Evolutionary conservation across 2,797 vertebrate genomes (phyloP).

Genomic region (Tarsius wallacei): DNA sequence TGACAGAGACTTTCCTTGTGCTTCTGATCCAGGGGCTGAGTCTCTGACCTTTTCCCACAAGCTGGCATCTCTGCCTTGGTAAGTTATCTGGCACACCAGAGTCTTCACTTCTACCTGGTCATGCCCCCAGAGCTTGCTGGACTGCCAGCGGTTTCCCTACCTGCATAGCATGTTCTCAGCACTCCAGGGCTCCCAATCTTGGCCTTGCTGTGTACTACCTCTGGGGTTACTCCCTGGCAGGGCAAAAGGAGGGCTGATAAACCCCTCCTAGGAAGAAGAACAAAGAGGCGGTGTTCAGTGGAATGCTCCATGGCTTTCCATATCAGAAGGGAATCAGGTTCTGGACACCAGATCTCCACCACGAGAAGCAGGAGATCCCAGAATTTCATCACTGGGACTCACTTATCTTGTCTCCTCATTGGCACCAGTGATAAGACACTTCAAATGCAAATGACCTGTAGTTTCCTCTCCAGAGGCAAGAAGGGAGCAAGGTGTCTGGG

Average conservation of each 20-base stretch:
- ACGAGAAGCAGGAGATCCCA: neutral
- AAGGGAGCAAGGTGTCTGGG: neutral
- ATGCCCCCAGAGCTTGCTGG: no score
- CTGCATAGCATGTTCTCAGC: rapidly evolving
- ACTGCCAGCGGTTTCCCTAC: no score
- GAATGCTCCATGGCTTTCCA: neutral
- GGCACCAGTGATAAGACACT: no score
- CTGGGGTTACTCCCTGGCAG: neutral
- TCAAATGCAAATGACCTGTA: neutral
- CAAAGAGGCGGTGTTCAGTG: neutral
- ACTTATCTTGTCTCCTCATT: neutral
- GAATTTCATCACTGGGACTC: neutral
- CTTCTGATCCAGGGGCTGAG: neutral
- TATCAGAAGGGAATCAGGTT: neutral
- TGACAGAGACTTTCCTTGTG: neutral
- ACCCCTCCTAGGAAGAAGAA: neutral
- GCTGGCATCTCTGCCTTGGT: neutral
- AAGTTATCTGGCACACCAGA: rapidly evolving
- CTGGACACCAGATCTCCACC: no score
- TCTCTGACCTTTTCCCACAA: neutral
- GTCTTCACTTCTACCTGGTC: neutral
- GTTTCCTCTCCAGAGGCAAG: no score
- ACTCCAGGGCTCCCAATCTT: neutral
- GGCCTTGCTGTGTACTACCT: no score
- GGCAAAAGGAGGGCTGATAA: neutral